These are phyloP conservation scores for Atrina japonica DNA, from an alignment of 2,888 invertebrate species.

Conservation along the genomic window DNA sequence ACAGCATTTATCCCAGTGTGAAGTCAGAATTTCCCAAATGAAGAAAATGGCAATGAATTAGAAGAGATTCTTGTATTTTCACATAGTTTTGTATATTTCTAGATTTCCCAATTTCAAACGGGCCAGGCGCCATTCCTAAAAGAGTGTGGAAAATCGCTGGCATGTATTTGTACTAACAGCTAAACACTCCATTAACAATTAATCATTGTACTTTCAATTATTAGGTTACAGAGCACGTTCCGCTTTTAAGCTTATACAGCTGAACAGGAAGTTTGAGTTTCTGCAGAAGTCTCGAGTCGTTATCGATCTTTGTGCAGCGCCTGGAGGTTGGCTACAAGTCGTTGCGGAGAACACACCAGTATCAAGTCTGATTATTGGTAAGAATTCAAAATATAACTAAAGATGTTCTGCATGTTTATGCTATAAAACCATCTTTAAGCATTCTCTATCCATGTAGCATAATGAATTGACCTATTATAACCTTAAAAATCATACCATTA, in stretches of 20 bases:
- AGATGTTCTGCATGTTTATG: conserved; percentile 58
- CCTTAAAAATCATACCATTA: no score
- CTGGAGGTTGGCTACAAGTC: conserved; percentile 99
- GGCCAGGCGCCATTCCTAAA: no score
- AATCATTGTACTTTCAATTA: conserved; percentile 47
- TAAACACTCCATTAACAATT: no score
- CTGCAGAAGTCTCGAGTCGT: conserved; percentile 97
- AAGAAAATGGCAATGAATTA: no score
- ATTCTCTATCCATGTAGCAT: background rate
- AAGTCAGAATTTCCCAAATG: no score
- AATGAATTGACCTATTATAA: no score
- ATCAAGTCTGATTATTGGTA: conserved; percentile 93
- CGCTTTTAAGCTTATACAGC: conserved; percentile 99
- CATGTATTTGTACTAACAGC: no score
- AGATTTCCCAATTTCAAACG: no score
- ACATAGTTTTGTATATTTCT: no score
- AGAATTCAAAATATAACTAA: conserved; percentile 15
- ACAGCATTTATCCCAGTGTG: no score
- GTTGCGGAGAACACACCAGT: conserved; percentile 99
- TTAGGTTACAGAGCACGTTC: conserved; percentile 97
- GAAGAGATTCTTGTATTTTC: no score
- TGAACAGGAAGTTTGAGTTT: conserved; percentile 98
- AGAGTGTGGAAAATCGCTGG: no score
- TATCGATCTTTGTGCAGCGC: conserved; percentile 99
- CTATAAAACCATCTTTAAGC: background rate